These are phyloP conservation scores for Pogona vitticeps DNA, from an alignment of 2,113 vertebrate species.

Conservation along the genomic window DNA sequence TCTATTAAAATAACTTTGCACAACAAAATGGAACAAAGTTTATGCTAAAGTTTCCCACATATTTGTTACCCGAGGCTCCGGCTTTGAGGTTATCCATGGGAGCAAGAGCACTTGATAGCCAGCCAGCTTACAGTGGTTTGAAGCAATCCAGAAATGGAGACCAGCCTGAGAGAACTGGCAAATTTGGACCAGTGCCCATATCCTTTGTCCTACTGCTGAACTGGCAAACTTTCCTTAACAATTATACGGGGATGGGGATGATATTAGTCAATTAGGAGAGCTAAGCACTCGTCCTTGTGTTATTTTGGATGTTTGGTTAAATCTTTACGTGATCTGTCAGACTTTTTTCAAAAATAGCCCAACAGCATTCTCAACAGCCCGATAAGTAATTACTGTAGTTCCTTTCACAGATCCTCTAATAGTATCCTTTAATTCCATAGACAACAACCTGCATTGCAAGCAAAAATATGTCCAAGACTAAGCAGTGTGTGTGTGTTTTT, in stretches of 20 bases:
- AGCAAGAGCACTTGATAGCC: background rate
- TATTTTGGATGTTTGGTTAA: slow-evolving; percentile 26
- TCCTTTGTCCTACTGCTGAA: background rate
- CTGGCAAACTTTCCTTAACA: background rate
- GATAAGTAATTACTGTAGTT: slow-evolving; percentile 24
- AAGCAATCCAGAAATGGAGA: background rate
- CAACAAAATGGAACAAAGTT: background rate
- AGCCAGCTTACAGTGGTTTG: background rate
- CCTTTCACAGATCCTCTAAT: slow-evolving; percentile 34
- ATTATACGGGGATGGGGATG: background rate
- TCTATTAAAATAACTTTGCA: background rate
- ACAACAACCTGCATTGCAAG: slow-evolving; percentile 38
- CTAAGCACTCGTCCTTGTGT: background rate
- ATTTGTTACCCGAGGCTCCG: background rate
- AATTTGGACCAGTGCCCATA: background rate
- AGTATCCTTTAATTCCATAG: slow-evolving; percentile 11
- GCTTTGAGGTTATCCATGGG: background rate
- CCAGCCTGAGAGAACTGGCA: background rate
- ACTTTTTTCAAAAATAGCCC: slow-evolving; percentile 38
- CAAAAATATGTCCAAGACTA: background rate
- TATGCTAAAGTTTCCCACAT: background rate
- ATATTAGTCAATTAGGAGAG: background rate
- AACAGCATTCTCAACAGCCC: slow-evolving; percentile 31
- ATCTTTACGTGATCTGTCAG: slow-evolving; percentile 32
- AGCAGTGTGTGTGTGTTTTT: background rate